Conservation (phyloP, 2,888 invertebrate genomes). For the Cephalotes varians region DNA sequence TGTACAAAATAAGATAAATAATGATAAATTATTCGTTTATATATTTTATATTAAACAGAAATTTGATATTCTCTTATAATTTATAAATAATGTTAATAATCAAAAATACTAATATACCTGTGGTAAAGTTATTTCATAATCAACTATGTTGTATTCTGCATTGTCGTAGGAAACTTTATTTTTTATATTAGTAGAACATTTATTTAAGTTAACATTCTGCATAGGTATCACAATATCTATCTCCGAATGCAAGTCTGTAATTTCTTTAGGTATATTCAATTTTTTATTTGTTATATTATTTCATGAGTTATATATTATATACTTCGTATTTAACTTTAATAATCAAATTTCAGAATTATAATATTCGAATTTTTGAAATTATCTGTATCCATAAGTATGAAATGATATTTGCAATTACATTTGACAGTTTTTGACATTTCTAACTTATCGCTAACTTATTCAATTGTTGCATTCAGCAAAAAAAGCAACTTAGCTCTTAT, state of each 20-base stretch:
- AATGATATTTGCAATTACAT: background rate
- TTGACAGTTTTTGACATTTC: background rate
- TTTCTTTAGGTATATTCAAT: slow-evolving; percentile 6
- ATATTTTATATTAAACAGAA: background rate
- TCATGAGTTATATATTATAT: slow-evolving; percentile 13
- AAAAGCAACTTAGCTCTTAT: too few species aligned
- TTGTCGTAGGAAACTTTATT: slow-evolving; percentile 53
- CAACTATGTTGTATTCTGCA: slow-evolving; percentile 56
- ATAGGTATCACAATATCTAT: slow-evolving; percentile 75
- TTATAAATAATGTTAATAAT: background rate
- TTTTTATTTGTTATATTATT: slow-evolving; percentile 16
- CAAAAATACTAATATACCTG: slow-evolving; percentile 67
- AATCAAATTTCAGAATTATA: background rate
- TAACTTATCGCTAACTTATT: too few species aligned
- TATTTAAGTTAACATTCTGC: slow-evolving; percentile 72
- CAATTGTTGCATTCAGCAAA: too few species aligned
- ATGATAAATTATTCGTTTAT: background rate
- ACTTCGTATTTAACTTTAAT: background rate
- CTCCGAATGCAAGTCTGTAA: background rate
- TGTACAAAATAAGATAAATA: too few species aligned
- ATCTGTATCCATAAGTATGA: too few species aligned
- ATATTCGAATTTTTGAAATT: background rate
- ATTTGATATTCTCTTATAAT: background rate
- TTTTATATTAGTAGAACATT: slow-evolving; percentile 60
- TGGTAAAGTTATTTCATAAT: slow-evolving; percentile 62